These are phyloP conservation scores for Pandemis heparana DNA, from an alignment of 2,888 invertebrate genomes.

Conservation along the genomic window DNA sequence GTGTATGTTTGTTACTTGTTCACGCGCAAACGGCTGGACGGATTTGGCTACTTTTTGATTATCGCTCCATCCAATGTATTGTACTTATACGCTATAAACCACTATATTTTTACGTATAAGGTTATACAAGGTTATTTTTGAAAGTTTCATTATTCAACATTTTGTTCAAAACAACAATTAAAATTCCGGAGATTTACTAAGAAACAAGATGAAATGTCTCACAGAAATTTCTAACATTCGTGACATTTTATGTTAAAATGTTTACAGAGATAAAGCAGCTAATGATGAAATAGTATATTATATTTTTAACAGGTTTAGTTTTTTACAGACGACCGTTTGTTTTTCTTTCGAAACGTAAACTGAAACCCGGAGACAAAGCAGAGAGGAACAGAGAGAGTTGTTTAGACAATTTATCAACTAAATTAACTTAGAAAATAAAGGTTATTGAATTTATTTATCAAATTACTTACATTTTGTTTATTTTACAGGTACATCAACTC, in stretches of 20 bases:
- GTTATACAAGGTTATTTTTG: too few relatives aligned
- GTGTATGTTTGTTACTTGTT: too few relatives aligned
- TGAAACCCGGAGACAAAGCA: not conserved
- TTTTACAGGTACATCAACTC: not conserved
- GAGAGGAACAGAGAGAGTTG: not conserved
- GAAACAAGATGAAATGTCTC: not conserved
- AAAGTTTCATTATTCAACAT: too few relatives aligned
- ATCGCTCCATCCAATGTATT: too few relatives aligned
- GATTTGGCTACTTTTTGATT: too few relatives aligned
- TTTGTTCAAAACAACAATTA: too few relatives aligned
- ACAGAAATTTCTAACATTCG: not conserved
- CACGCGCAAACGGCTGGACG: too few relatives aligned
- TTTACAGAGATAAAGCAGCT: not conserved
- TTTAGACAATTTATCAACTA: not conserved
- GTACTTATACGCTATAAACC: too few relatives aligned
- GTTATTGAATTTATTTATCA: not conserved
- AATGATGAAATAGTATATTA: constrained; percentile 12
- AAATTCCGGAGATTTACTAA: not conserved
- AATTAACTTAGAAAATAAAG: not conserved
- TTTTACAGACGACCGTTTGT: constrained; percentile 16
- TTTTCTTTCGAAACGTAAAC: constrained; percentile 19
- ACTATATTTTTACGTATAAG: too few relatives aligned
- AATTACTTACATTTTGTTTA: not conserved
- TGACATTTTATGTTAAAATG: not conserved
- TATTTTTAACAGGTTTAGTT: constrained; percentile 26